Conservation (phyloP, 2,888 invertebrate species). For the Lithosia quadra region DNA sequence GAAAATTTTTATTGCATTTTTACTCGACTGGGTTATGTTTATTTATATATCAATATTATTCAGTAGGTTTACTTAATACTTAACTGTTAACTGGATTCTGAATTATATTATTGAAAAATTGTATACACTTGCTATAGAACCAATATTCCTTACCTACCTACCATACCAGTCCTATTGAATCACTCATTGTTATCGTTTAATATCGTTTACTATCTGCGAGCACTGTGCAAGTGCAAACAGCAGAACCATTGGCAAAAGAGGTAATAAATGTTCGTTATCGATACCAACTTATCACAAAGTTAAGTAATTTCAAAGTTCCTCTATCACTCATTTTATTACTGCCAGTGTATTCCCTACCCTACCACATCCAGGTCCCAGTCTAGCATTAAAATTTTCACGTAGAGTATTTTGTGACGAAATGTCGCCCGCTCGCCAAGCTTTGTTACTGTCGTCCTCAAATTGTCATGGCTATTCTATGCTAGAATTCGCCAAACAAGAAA, state of each 20-base stretch:
- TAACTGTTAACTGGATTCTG: no score
- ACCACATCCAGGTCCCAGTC: background rate
- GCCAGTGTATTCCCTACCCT: background rate
- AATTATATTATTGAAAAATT: no score
- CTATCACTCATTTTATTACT: conserved; percentile 29
- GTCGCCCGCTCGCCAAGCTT: conserved; percentile 79
- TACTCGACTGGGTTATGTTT: no score
- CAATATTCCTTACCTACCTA: no score
- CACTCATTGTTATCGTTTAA: background rate
- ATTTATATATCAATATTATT: no score
- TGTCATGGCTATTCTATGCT: conserved; percentile 89
- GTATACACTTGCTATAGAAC: no score
- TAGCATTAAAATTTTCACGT: background rate
- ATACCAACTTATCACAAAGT: conserved; percentile 33
- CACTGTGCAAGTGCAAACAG: background rate
- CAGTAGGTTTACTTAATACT: no score
- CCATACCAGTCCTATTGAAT: no score
- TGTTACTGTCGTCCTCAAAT: conserved; percentile 90
- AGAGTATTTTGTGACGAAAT: conserved; percentile 26
- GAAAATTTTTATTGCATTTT: no score
- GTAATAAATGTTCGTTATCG: conserved; percentile 29
- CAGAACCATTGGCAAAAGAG: conserved; percentile 23
- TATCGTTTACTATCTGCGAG: background rate
- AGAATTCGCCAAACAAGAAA: conserved; percentile 89
- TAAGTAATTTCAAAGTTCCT: conserved; percentile 39